Percentiles rank a stretch among this genome's conserved stretches.
Conservation (phyloP, 2,888 invertebrate genomes). For the Sympetrum striolatum region DNA sequence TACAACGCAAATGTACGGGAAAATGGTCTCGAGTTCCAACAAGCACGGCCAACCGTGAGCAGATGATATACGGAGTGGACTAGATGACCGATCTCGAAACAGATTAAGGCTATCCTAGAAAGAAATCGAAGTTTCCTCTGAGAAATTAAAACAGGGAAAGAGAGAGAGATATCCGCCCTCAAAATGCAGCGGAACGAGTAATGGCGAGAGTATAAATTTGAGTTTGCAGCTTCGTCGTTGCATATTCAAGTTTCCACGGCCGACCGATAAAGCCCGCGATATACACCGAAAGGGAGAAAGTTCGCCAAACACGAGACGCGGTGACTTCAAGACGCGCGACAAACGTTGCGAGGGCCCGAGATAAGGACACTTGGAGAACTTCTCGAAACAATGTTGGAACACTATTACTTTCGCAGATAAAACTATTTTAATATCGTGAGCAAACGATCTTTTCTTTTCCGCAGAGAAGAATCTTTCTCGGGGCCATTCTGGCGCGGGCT, state of each 20-base stretch:
- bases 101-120: too few relatives aligned
- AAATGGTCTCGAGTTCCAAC: not conserved
- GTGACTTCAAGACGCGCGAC: constrained; percentile 9
- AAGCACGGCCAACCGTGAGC: not conserved
- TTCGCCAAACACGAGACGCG: constrained; percentile 13
- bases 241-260: constrained; percentile 30
- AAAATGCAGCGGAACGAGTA: not conserved
- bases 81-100: not conserved
- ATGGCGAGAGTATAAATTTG: constrained; percentile 3
- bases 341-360: not conserved
- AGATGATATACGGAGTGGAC: not conserved
- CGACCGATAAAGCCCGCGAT: constrained; percentile 38
- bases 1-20: not conserved
- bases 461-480: not conserved
- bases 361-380: constrained; percentile 7
- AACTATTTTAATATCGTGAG: constrained; percentile 22
- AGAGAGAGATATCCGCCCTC: not conserved
- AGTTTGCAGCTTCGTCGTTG: not conserved
- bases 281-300: not conserved
- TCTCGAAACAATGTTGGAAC: not conserved
- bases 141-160: not conserved
- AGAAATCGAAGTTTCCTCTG: not conserved
- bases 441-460: not conserved
- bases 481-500: not conserved
- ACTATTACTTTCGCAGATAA: constrained; percentile 23